Evolutionary conservation across 2,797 vertebrate genomes (phyloP), one percentile per base, ranked within the genome.

Genomic region (Leuciscus waleckii): DNA sequence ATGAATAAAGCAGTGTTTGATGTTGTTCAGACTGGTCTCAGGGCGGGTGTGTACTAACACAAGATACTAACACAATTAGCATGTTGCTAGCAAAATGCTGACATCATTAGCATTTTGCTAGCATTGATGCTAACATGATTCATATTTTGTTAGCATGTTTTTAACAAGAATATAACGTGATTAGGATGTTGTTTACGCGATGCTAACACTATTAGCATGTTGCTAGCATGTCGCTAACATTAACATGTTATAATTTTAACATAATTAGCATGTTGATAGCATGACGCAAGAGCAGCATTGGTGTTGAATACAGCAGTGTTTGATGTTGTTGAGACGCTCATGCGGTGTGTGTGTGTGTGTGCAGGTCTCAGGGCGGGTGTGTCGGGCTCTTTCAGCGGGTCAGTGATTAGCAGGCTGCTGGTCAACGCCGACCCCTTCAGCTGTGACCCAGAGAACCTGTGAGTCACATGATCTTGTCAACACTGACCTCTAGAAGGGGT

Each of bases 391-490:
- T 91, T 99, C 65, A 97, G 95, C 78, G 94, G 94, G 67, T 97
- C 98, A 0, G 95, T 98, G 84, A 98, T 99, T 93, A 98, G 96
- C 89, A 95, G 96, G 2, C 92, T 99, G 49, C 86, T 99, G 85
- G 97, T 99, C 61, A 97, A 97, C 0, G 97, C 97, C 0, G 98
- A 99, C 91, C 95, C 98, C 1, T 98, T 98, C 90, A 97, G 93
- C 92, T 95, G 96, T 26, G 97, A 99, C 86, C 97, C 96, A 1
- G 98, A 99, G 91, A 97, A 95, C 93, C 94, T 97, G 98, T 99
- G 90, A 98, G 97, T 95, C 87, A 10, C 4, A 21, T 11, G 32
- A 3, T 32, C 6, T 65, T 0, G 1, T 16, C 14, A 63, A 26
- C 56, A 5, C 10, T 63, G 13, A 16, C 26, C 26, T 63, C 26